phyloP scores from a whole-genome alignment of 2,888 invertebrate genomes.

The Eilema sororculum region DNA sequence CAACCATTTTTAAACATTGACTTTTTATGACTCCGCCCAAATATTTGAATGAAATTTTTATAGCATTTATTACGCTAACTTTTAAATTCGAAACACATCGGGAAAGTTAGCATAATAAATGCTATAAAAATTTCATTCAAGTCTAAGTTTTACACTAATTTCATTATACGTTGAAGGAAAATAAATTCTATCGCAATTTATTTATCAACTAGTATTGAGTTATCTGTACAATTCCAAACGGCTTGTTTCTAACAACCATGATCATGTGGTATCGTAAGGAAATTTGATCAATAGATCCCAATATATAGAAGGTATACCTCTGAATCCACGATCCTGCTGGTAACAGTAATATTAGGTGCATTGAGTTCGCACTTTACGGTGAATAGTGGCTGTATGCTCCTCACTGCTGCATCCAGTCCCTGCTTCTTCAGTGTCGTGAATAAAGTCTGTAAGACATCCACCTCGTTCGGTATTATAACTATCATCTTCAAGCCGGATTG shows the following conservation, averaged over 20 bases:
- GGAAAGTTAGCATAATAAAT: too few species aligned
- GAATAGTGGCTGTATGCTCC: not conserved
- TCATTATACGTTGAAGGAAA: not conserved
- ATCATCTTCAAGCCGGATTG: slow-evolving; percentile 48
- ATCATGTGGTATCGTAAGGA: not conserved
- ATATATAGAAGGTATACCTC: not conserved
- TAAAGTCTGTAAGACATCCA: slow-evolving; percentile 33
- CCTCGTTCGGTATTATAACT: slow-evolving; percentile 53
- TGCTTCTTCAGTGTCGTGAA: slow-evolving; percentile 32
- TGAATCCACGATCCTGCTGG: not conserved
- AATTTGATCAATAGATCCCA: too few species aligned
- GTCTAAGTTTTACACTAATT: not conserved
- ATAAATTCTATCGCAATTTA: too few species aligned
- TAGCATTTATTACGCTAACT: too few species aligned
- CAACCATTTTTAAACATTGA: too few species aligned
- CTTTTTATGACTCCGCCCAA: too few species aligned
- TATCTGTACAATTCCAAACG: too few species aligned
- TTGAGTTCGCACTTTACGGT: not conserved
- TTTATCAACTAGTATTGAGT: too few species aligned
- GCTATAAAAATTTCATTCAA: too few species aligned
- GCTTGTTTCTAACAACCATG: too few species aligned
- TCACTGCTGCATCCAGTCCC: slow-evolving; percentile 28
- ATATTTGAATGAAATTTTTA: too few species aligned
- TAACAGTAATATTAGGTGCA: not conserved
- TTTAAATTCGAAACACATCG: too few species aligned